Base-by-base conservation (phyloP, 2,797 vertebrate genomes). In the Pogoniulus pusillus region DNA sequence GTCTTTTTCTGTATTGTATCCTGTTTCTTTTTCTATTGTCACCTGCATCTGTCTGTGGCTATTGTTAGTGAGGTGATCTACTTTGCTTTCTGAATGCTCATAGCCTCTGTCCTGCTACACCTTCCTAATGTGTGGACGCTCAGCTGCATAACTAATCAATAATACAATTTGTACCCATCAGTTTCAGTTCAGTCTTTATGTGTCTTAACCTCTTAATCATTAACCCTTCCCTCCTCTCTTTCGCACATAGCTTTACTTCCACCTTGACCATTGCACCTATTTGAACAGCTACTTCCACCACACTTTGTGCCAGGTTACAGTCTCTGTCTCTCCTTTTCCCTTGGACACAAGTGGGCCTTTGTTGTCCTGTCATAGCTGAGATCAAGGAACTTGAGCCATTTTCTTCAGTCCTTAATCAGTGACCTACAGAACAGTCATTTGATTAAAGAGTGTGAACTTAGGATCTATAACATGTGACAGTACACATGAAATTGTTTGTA, bases 391-490 rank as follows among this genome's bases (percentile, higher is more conserved):
- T 51, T 41, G 24, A 91, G 39, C 57, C 71, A 94, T 66, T 89
- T 82, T 92, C 86, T 85, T 26, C 16, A 75, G 64, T 55, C 39
- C 32, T 78, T 82, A 89, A 89, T 94, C 86, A 92, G 24, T 85
- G 63, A 69, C 30, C 74, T 84, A 32, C 43, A 74, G 45, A 63
- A 87, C 30, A 73, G 55, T 27, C 55, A 54, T n/a, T 71, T 92
- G 73, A 91, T 89, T 94, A 91, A 89, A 43, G 70, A 87, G 59
- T 49, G 73, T 89, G 63, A 93, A 89, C 16, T 71, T 77, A 35
- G 26, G 69, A 85, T 89, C 90, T 78, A 37, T 91, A 77, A 74
- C 15, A 10, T 66, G 26, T 47, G 30, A 85, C 60, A 82, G 29
- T 58, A 55, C 10, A 39, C 24, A 9, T 18, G 54, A 77, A 90